phyloP scores from a whole-genome alignment of 2,888 invertebrate genomes.

The Chaetoderma sp. region DNA sequence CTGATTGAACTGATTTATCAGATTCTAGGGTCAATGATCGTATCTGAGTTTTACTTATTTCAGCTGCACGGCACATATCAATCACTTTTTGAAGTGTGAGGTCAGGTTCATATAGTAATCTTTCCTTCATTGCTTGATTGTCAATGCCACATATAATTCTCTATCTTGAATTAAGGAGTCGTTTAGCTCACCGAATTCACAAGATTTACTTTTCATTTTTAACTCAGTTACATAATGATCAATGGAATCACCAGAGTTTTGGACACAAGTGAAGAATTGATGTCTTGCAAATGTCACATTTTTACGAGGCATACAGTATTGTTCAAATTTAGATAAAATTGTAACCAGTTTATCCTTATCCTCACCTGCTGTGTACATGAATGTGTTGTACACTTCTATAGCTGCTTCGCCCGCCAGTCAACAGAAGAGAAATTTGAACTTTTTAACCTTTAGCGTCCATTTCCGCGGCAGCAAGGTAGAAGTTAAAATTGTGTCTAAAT shows the following conservation, averaged over 20 bases:
- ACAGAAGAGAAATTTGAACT: too few species aligned
- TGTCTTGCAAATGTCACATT: constrained; percentile 15
- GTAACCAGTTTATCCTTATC: neutral
- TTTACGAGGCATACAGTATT: constrained; percentile 13
- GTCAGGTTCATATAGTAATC: constrained; percentile 14
- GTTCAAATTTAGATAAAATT: constrained; percentile 4
- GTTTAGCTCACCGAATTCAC: constrained; percentile 5
- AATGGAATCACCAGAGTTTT: constrained; percentile 5
- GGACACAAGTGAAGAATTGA: constrained; percentile 1
- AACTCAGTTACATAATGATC: constrained; percentile 16
- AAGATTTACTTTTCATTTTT: neutral
- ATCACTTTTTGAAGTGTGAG: constrained; percentile 12
- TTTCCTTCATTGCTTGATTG: constrained; percentile 2
- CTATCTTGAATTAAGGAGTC: neutral
- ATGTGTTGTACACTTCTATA: neutral
- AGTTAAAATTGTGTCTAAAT: too few species aligned
- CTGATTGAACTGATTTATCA: too few species aligned
- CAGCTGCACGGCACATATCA: neutral
- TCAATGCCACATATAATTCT: constrained; percentile 3
- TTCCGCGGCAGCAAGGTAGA: too few species aligned
- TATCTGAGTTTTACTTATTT: too few species aligned
- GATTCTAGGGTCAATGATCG: too few species aligned
- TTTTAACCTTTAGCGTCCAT: too few species aligned
- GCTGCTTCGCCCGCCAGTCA: neutral
- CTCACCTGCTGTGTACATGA: neutral